Base-by-base conservation (phyloP, 1,140 invertebrate species). In the Eumaeus atala region DNA sequence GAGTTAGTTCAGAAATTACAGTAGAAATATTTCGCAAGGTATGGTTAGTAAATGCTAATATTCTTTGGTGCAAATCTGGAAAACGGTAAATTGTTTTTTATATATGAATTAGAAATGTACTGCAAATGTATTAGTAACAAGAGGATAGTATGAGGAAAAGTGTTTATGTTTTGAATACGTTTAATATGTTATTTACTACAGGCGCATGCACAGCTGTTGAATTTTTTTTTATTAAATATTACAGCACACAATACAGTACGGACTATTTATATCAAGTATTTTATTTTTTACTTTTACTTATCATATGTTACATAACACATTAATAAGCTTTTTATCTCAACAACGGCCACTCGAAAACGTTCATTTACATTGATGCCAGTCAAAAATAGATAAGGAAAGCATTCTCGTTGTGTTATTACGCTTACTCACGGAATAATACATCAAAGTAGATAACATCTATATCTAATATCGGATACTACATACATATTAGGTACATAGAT, bases 1-100 rank as follows among this genome's bases (percentile, higher is more conserved):
- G 6, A 28, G 21, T 28, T 28, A 28, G 21, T 28, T 28, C 21
- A 28, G 21, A 28, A 28, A 28, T n/a, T n/a, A 28, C 21, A 28
- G 21, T 28, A 3, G 21, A 28, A 3, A 28, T 28, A 28, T 28
- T 28, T 28, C 21, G 21, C 21, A 28, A 40, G 4, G 38, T 16
- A 14, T 40, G n/a, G 54, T 87, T 78, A 87, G 58, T 80, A 87
- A 68, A 87, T 86, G 61, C 81, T 87, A 67, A 86, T 81, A 72
- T 84, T 87, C 74, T 86, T 82, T 47, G 84, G 84, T 61, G 78
- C 84, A 66, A 87, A 87, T 87, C 84, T 87, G 84, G 51, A 79
- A 84, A 72, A 64, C 55, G 63, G 47, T 64, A 65, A 59, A 38
- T 49, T n/a, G n/a, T n/a, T n/a, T n/a, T 4, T 35, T 52, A 36